Evolutionary conservation across 2,888 invertebrate genomes (phyloP).

Genomic region (Leptopterna dolabrata): DNA sequence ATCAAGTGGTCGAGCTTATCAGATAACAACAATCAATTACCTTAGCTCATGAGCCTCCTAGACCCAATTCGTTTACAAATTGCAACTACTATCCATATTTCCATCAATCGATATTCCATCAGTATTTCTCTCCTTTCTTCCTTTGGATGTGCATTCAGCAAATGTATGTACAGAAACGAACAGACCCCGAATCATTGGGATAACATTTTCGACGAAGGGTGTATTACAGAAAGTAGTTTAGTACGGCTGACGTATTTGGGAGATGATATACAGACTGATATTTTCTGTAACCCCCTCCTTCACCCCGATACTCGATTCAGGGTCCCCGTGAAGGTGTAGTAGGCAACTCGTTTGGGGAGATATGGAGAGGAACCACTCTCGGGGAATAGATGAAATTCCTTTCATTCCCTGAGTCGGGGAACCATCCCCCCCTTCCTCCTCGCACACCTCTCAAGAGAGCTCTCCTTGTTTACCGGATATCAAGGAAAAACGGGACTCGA

Average conservation of each 20-base stretch:
- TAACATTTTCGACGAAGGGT: not conserved
- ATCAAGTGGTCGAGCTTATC: no score
- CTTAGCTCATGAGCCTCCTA: no score
- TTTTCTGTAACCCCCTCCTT: not conserved
- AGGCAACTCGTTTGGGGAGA: not conserved
- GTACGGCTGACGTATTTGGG: not conserved
- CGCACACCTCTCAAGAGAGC: not conserved
- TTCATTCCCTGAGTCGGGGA: not conserved
- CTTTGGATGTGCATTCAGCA: no score
- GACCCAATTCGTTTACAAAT: no score
- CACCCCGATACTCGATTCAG: not conserved
- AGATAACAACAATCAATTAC: no score
- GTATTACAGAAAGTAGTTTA: not conserved
- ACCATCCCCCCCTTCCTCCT: not conserved
- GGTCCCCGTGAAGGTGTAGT: not conserved
- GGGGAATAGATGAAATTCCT: conserved; percentile 44
- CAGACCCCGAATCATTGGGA: not conserved
- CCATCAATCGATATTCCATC: no score
- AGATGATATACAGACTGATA: not conserved
- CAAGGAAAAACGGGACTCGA: not conserved
- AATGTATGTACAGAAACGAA: no score
- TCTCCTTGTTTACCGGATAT: conserved; percentile 10
- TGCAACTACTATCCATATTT: not conserved
- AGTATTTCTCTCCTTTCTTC: no score
- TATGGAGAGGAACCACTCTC: conserved; percentile 43